Evolutionary conservation across 2,797 vertebrate species (phyloP).

Genomic region (Squalus acanthias): DNA sequence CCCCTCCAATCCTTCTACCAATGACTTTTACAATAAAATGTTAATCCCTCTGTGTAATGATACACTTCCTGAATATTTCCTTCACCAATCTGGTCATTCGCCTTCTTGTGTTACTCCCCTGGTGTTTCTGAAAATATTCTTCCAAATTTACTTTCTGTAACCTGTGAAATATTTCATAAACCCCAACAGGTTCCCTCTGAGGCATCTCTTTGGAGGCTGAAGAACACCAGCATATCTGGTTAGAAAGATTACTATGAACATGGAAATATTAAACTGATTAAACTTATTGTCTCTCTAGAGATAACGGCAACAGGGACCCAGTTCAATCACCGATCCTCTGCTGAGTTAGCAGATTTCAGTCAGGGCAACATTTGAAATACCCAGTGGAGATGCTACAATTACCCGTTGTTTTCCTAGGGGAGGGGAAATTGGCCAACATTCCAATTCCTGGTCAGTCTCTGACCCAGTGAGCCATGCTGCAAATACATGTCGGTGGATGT

Average conservation of each 20-base stretch:
- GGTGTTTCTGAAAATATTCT: background rate
- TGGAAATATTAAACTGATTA: background rate
- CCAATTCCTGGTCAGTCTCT: too few relatives aligned
- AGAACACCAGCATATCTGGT: background rate
- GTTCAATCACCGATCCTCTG: background rate
- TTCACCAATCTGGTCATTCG: background rate
- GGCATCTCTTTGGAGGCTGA: background rate
- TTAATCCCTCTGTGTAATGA: background rate
- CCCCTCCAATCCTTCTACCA: background rate
- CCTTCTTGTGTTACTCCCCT: background rate
- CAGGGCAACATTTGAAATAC: background rate
- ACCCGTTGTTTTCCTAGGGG: too few relatives aligned
- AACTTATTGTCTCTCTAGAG: background rate
- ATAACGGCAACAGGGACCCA: too few relatives aligned
- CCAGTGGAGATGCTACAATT: background rate
- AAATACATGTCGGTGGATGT: background rate
- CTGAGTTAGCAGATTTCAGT: background rate
- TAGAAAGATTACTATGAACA: background rate
- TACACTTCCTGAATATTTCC: background rate
- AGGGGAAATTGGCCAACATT: background rate
- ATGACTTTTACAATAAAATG: too few relatives aligned
- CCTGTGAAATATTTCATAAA: background rate
- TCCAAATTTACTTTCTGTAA: background rate
- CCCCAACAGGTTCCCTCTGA: background rate
- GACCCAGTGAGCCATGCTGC: background rate